Evolutionary conservation across 2,888 invertebrate species (phyloP), one percentile per base, ranked within the genome.

Genomic region (Syritta pipiens): DNA sequence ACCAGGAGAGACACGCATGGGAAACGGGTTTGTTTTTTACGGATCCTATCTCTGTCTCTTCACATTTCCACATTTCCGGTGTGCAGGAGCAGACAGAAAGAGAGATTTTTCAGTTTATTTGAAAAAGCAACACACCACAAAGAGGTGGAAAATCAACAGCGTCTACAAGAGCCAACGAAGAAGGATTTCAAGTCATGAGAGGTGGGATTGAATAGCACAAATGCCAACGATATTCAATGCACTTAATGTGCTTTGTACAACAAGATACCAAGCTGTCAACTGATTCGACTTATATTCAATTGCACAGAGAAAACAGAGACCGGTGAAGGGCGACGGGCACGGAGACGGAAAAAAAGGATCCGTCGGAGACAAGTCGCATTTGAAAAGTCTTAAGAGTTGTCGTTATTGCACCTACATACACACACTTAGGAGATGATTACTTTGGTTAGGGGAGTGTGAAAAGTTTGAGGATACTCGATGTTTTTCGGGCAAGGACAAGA

Each of bases 61-160:
- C 4, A 37, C 37, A 37, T 17, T 37, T 7, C 17, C 17, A 7
- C n/a, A n/a, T n/a, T n/a, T n/a, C n/a, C 14, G 7, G 28, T 3
- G 9, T 17, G 9, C 19, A 17, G 1, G 9, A 37, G 37, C 37
- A 17, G 14, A 17, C 9, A 17, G 14, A 3, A 17, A n/a, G 37
- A 20, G 20, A 51, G 32, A 32, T 51, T 51, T 51, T 51, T n/a
- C 51, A 19, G 4, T 51, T 51, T 32, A 51, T 19, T 51, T 51
- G 10, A 14, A 37, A 9, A 17, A 17, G 22, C 51, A 51, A 51
- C 20, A n/a, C n/a, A 20, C 51, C 51, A 51, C 32, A 51, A 51
- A 51, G 32, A 32, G 51, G 51, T 32, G 32, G 20, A 20, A 51
- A 49, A 51, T 51, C 32, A 51, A 51, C 20, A 51, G 10, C 6